phyloP scores from a whole-genome alignment of 2,113 vertebrate genomes.

The Melanotaenia duboulayi region DNA sequence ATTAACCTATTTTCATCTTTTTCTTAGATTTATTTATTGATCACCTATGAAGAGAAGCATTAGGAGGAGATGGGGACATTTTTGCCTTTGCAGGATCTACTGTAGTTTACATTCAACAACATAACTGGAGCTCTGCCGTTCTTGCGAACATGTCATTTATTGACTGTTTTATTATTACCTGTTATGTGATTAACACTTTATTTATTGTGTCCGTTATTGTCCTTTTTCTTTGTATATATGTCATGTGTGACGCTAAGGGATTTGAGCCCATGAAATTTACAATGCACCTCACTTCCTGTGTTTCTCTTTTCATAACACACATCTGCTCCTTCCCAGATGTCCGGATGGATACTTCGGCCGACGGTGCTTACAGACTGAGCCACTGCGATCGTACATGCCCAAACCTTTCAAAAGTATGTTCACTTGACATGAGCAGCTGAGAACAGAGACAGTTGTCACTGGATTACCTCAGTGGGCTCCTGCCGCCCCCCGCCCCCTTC shows the following conservation, averaged over 20 bases:
- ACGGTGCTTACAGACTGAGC: slow-evolving; percentile 97
- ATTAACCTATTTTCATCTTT: slow-evolving; percentile 34
- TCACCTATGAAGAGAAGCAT: slow-evolving; percentile 37
- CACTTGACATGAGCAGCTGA: slow-evolving; percentile 78
- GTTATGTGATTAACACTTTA: neutral
- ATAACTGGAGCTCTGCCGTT: neutral
- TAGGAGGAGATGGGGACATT: neutral
- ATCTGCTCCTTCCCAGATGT: slow-evolving; percentile 98
- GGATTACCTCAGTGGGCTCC: slow-evolving; percentile 76
- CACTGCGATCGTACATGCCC: slow-evolving; percentile 96
- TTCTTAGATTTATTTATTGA: slow-evolving; percentile 55
- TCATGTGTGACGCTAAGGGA: slow-evolving; percentile 21
- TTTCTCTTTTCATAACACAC: slow-evolving; percentile 77
- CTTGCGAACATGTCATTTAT: neutral
- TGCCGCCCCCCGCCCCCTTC: slow-evolving; percentile 19
- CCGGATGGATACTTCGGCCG: slow-evolving; percentile 95
- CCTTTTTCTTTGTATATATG: neutral
- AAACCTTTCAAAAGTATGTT: slow-evolving; percentile 98
- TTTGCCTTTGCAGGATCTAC: neutral
- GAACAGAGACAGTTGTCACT: slow-evolving; percentile 78
- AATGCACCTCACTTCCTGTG: slow-evolving; percentile 44
- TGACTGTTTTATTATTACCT: neutral
- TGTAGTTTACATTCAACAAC: neutral
- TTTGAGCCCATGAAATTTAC: slow-evolving; percentile 28
- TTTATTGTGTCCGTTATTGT: neutral